A percentile compares a stretch with the other conserved stretches of the same genome.
Evolutionary conservation across 2,888 invertebrate genomes (phyloP).

Genomic region (Hydrotaea cyrtoneurina): DNA sequence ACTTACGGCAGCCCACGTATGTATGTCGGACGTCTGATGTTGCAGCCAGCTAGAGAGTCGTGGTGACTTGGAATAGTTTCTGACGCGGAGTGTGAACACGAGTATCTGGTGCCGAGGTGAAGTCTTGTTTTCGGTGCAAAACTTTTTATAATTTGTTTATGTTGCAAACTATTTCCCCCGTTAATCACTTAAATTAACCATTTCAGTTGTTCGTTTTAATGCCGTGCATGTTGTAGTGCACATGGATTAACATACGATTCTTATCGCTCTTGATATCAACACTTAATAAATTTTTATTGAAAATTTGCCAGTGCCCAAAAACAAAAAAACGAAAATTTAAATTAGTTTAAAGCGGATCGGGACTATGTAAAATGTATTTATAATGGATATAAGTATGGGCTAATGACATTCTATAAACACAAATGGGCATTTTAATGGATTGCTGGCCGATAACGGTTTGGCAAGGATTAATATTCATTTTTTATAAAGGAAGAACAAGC

Average conservation of each 20-base stretch:
- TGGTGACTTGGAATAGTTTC: not conserved
- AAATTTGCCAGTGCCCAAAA: not conserved
- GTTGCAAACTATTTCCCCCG: not conserved
- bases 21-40: too few relatives aligned
- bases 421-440: too few relatives aligned
- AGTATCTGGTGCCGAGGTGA: too few relatives aligned
- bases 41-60: too few relatives aligned
- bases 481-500: too few relatives aligned
- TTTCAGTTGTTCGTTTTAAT: not conserved
- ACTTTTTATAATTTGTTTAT: constrained; percentile 20
- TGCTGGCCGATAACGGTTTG: too few relatives aligned
- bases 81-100: not conserved
- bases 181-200: constrained; percentile 12
- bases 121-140: too few relatives aligned
- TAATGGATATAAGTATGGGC: not conserved
- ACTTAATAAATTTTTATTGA: constrained; percentile 23
- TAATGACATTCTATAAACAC: too few relatives aligned
- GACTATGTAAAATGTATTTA: not conserved
- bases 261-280: not conserved
- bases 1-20: not conserved
- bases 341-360: not conserved
- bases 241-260: not conserved
- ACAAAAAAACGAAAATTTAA: not conserved
- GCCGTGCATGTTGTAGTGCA: not conserved
- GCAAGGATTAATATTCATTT: too few relatives aligned